Conservation (phyloP, 2,113 vertebrate genomes). For the Delphinapterus leucas region DNA sequence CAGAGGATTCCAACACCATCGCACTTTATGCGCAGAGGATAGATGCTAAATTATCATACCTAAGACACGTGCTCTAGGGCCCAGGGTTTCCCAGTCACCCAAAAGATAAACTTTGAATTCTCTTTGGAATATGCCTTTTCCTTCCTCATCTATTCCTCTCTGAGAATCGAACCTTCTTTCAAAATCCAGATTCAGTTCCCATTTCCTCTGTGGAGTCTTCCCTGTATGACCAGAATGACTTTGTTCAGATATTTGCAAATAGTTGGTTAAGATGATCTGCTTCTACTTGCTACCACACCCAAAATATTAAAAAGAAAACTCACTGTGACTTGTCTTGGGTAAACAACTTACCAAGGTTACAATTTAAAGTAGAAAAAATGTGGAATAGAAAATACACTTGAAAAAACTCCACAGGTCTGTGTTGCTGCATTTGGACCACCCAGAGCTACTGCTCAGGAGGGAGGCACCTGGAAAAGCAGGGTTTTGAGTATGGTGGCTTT, state of each 20-base stretch:
- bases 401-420: neutral
- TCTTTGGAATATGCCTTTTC: neutral
- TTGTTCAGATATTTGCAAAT: slow-evolving; percentile 56
- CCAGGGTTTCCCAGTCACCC: neutral
- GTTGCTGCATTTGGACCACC: neutral
- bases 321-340: slow-evolving; percentile 39
- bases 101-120: slow-evolving; percentile 36
- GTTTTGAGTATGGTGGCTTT: neutral
- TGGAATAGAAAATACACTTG: slow-evolving; percentile 20
- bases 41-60: neutral
- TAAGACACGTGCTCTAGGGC: neutral
- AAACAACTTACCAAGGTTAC: slow-evolving; percentile 27
- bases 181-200: slow-evolving; percentile 2
- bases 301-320: slow-evolving; percentile 51
- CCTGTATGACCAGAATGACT: slow-evolving; percentile 14
- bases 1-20: neutral
- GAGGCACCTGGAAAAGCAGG: neutral
- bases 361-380: slow-evolving; percentile 42
- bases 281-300: slow-evolving; percentile 56
- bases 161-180: neutral
- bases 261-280: slow-evolving; percentile 56
- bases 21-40: neutral
- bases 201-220: slow-evolving; percentile 4
- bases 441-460: neutral
- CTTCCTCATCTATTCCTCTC: neutral